Base-by-base conservation (phyloP, 2,888 invertebrate species). In the Andrena trimmerana region DNA sequence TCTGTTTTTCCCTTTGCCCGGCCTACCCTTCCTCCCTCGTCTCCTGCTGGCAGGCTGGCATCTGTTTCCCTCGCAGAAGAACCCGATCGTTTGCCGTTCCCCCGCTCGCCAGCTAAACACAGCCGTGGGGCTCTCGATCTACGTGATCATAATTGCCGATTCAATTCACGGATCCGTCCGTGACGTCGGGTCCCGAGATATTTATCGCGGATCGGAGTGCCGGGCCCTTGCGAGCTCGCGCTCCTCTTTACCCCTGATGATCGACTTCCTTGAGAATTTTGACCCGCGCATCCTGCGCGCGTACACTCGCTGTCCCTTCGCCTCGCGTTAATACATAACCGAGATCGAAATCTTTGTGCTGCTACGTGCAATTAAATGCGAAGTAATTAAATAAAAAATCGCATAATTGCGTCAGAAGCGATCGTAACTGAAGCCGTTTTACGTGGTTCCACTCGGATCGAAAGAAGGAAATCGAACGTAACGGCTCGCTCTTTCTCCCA, bases 141-240 rank as follows among this genome's bases (percentile, higher is more conserved):
- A 57, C 75, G 48, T 33, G 73, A 68, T 85, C 72, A 36, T 75
- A 74, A 86, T 82, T 77, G 71, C 42, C 68, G 77, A 84, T 81
- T 81, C 79, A 54, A 80, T 78, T 77, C 85, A 72, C 75, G 79
- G 63, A 74, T 76, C 60, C 57, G 42, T 60, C 33, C 33, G 20
- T 70, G 82, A 73, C 66, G 66, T 67, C 67, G 63, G 59, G 6
- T 50, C n/a, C 62, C 16, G 48, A 16, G 69, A 69, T 63, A 27
- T 54, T 52, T 62, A 74, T 74, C 57, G 69, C 24, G 36, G 69
- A 29, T 29, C n/a, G 5, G 0, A 2, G 42, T 5, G 2, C 29
- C 13, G n/a, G 20, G 29, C 10, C 29, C 24, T 42, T 16, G 42
- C 42, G 1, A 42, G 42, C 16, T 31, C 52, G n/a, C 5, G 36